A percentile compares a stretch with the other conserved stretches of the same genome.
Evolutionary conservation across 2,888 invertebrate genomes (phyloP).

Genomic region (Arge pagana): DNA sequence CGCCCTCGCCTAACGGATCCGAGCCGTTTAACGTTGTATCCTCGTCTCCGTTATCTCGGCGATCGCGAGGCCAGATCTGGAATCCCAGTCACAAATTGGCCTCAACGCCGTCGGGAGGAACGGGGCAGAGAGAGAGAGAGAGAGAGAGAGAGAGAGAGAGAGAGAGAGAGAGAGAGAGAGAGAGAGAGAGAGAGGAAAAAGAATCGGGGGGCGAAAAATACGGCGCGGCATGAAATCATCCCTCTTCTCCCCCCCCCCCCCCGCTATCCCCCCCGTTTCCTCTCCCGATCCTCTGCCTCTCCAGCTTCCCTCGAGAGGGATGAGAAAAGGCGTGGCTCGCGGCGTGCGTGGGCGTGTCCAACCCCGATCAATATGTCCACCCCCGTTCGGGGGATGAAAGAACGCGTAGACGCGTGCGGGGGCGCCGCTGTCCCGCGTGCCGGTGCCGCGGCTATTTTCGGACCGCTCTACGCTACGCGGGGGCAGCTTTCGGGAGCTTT

Average conservation of each 20-base stretch:
- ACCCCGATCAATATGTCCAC: constrained; percentile 47
- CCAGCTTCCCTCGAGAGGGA: no score
- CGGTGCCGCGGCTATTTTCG: no score
- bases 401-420: not conserved
- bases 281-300: constrained; percentile 22
- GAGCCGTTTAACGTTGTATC: constrained; percentile 6
- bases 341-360: no score
- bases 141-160: not conserved
- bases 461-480: no score
- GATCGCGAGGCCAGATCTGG: constrained; percentile 8
- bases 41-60: no score
- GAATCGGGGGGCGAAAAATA: no score
- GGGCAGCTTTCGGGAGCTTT: no score
- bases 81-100: constrained; percentile 17
- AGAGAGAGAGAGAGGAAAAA: not conserved
- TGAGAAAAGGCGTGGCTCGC: constrained; percentile 22
- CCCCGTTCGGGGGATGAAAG: constrained; percentile 11
- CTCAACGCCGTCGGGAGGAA: no score
- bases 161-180: not conserved
- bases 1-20: no score
- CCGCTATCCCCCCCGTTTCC: constrained; percentile 1
- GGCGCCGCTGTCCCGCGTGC: no score
- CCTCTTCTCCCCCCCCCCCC: not conserved
- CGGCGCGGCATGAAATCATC: no score
- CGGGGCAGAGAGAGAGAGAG: not conserved